Percentiles rank a stretch among this genome's conserved stretches.
Evolutionary conservation across 92 coral and sea anemone species (phyloP).

Genomic region (Hydrozoanthus gracilis): DNA sequence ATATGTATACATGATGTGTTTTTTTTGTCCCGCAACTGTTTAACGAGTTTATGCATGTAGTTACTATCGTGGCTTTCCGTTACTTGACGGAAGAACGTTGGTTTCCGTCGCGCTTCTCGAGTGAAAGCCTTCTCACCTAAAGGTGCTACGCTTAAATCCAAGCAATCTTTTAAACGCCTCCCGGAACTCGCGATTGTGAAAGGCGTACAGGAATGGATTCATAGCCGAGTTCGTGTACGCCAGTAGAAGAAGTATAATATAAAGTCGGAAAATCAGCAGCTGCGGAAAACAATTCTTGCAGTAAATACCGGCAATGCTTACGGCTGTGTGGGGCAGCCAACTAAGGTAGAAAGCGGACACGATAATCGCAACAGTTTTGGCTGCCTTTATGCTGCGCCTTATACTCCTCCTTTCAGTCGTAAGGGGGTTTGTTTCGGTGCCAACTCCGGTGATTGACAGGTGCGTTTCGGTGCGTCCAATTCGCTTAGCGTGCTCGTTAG

Average conservation of each 20-base stretch:
- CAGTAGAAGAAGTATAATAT: slow-evolving; percentile 47
- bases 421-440: slow-evolving; percentile 3
- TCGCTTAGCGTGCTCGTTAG: slow-evolving; percentile 71
- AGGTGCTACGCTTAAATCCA: slow-evolving; percentile 32
- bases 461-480: slow-evolving; percentile 63
- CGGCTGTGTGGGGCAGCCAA: slow-evolving; percentile 81
- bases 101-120: too few species aligned
- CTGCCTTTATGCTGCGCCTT: slow-evolving; percentile 75
- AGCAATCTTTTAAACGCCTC: slow-evolving; percentile 70
- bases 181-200: slow-evolving; percentile 79
- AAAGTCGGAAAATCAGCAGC: slow-evolving; percentile 11
- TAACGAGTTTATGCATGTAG: too few species aligned
- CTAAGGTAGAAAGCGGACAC: slow-evolving; percentile 81
- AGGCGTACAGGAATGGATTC: slow-evolving; percentile 87
- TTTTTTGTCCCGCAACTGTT: too few species aligned
- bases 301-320: slow-evolving; percentile 51
- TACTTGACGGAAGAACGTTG: too few species aligned
- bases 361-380: slow-evolving; percentile 80
- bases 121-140: too few species aligned
- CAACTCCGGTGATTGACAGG: neutral
- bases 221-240: slow-evolving; percentile 82
- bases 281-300: slow-evolving; percentile 40
- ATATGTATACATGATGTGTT: too few species aligned
- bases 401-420: slow-evolving; percentile 57
- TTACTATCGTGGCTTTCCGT: too few species aligned